A percentile compares a stretch with the other conserved stretches of the same genome.
Evolutionary conservation across 2,888 invertebrate genomes (phyloP).

Genomic region (Agrypnus murinus): DNA sequence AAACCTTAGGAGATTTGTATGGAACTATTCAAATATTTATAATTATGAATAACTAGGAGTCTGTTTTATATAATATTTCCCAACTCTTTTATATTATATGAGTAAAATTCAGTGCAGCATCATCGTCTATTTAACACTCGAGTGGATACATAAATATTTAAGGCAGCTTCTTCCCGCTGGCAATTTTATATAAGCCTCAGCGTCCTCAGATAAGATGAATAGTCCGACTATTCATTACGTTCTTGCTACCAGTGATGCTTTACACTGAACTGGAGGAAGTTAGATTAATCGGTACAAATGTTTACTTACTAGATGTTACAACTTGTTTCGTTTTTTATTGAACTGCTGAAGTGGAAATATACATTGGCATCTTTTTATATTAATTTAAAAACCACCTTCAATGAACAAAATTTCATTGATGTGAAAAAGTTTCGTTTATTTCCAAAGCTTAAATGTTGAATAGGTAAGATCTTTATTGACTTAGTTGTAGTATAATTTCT

Average conservation of each 20-base stretch:
- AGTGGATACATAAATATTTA: conserved; percentile 22
- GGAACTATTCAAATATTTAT: too few species aligned
- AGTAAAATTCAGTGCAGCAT: conserved; percentile 10
- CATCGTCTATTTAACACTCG: conserved; percentile 27
- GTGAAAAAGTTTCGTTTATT: too few species aligned
- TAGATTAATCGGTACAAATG: conserved; percentile 18
- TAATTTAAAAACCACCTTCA: too few species aligned
- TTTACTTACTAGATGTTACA: not conserved
- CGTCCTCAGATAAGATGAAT: conserved; percentile 13
- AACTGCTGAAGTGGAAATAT: too few species aligned
- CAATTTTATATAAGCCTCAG: conserved; percentile 5
- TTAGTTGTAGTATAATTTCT: too few species aligned
- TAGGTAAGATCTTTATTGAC: too few species aligned
- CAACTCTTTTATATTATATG: conserved; percentile 16
- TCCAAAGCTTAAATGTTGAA: too few species aligned
- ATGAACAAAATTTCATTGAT: too few species aligned
- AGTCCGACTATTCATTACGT: not conserved
- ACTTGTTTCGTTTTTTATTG: not conserved
- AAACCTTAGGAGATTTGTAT: too few species aligned
- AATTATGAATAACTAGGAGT: too few species aligned
- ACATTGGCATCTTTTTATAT: too few species aligned
- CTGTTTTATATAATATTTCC: not conserved
- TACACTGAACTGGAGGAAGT: not conserved
- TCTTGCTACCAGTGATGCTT: not conserved
- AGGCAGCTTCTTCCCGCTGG: not conserved